These are phyloP conservation scores for Chloroceryle aenea DNA, from an alignment of 2,113 vertebrate genomes.

Conservation along the genomic window DNA sequence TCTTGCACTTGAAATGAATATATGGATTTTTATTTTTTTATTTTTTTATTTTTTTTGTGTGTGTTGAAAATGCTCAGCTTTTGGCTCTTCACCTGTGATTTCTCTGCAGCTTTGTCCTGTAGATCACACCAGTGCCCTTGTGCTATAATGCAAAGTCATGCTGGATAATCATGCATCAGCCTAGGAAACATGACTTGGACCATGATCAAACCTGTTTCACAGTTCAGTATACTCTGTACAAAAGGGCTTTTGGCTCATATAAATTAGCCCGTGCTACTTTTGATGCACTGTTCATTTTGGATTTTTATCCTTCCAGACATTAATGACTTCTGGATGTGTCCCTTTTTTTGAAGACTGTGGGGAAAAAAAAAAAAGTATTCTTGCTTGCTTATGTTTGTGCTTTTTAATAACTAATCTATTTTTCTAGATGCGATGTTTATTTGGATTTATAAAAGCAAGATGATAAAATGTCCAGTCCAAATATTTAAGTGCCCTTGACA, in stretches of 20 bases:
- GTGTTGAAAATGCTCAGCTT: not conserved
- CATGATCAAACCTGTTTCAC: slow-evolving; percentile 12
- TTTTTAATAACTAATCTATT: not conserved
- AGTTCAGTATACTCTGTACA: not conserved
- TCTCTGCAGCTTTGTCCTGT: not conserved
- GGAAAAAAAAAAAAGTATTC: not conserved
- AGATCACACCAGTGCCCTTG: slow-evolving; percentile 8
- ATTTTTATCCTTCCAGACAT: not conserved
- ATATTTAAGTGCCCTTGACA: not conserved
- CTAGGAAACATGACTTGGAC: slow-evolving; percentile 32
- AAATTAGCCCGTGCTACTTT: not conserved
- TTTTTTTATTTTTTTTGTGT: not conserved
- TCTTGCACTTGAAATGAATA: not conserved
- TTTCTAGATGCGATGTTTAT: not conserved
- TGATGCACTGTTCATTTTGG: not conserved
- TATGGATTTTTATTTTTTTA: not conserved
- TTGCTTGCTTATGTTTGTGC: not conserved
- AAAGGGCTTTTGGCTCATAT: not conserved
- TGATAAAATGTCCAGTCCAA: not conserved
- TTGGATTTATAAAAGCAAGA: not conserved
- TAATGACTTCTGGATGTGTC: not conserved
- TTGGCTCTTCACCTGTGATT: not conserved
- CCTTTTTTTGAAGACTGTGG: not conserved
- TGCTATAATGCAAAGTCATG: slow-evolving; percentile 42
- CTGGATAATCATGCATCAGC: slow-evolving; percentile 27